Base-by-base conservation (phyloP, 2,113 vertebrate genomes). In the Rattus rattus region DNA sequence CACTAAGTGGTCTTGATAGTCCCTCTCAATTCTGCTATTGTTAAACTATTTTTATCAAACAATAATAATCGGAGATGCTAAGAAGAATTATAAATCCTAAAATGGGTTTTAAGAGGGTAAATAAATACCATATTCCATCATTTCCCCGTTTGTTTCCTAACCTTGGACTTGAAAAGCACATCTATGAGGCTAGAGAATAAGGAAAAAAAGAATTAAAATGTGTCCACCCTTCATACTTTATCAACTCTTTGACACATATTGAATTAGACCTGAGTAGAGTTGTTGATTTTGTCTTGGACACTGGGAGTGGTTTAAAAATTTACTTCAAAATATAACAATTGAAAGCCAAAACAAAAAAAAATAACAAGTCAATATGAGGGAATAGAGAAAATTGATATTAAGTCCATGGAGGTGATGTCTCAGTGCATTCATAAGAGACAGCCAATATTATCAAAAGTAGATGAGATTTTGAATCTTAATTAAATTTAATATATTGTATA, bases 31-130 rank as follows among this genome's bases (percentile, higher is more conserved):
- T 54, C 13, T 72, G 20, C n/a, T 7, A 54, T 28, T 12, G 65
- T 22, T 56, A 93, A 97, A 91, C 72, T 87, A 77, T n/a, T 80
- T 54, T 59, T 17, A 87, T 90, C 20, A 87, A 86, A 69, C 28
- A 79, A 73, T 12, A 88, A 54, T 67, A 94, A 72, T 80, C 14
- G 9, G 39, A 94, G 72, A 88, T 20, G 39, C 87, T n/a, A 70
- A 30, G 30, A 20, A 26, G 6, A 26, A 3, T 81, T 89, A 69
- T 10, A 63, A 30, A 28, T 36, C 8, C 43, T 49, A 28, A 89
- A 65, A 88, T 26, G 3, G 9, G 36, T 86, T n/a, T 63, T 86
- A 72, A 59, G 19, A 70, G 36, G 20, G 56, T 14, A 93, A 96
- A 90, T 67, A 9, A 5, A 95, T 61, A 59, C 33, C 61, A 4